These are phyloP conservation scores for Lindbergichthys nudifrons DNA, from an alignment of 2,797 vertebrate species.

Conservation along the genomic window DNA sequence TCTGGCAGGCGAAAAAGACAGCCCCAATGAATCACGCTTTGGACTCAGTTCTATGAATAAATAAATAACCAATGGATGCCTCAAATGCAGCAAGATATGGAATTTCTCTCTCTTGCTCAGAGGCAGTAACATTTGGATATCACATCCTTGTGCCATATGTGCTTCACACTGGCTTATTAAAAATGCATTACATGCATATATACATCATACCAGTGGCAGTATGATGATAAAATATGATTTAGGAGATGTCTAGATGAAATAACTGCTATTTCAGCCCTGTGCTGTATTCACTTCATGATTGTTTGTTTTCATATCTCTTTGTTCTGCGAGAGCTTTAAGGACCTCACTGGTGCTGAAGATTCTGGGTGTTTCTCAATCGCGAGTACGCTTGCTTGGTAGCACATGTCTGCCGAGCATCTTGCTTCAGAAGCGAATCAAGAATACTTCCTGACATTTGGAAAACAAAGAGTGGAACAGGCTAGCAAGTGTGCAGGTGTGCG, in stretches of 20 bases:
- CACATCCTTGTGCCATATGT: constrained; percentile 14
- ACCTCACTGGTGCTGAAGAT: neutral
- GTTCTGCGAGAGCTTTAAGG: constrained; percentile 18
- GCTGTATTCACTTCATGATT: constrained; percentile 3
- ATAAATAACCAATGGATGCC: constrained; percentile 51
- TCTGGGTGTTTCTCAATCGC: too few species aligned
- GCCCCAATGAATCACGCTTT: constrained; percentile 58
- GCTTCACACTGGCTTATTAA: constrained; percentile 23
- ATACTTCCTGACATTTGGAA: too few species aligned
- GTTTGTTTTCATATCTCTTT: constrained; percentile 25
- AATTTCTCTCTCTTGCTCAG: constrained; percentile 17
- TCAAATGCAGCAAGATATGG: constrained; percentile 25
- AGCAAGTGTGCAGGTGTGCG: too few species aligned
- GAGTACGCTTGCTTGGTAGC: too few species aligned
- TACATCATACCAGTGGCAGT: constrained; percentile 24
- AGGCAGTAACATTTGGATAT: constrained; percentile 41
- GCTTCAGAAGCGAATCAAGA: too few species aligned
- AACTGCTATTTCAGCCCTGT: constrained; percentile 10
- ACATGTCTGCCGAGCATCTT: too few species aligned
- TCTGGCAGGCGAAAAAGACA: constrained; percentile 52
- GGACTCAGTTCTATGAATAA: constrained; percentile 61
- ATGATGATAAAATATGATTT: constrained; percentile 24
- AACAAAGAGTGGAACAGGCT: too few species aligned
- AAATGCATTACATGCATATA: constrained; percentile 33
- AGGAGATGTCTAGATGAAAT: constrained; percentile 6